phyloP scores from a whole-genome alignment of 2,888 invertebrate genomes.

The Kryphioiulus occultus region DNA sequence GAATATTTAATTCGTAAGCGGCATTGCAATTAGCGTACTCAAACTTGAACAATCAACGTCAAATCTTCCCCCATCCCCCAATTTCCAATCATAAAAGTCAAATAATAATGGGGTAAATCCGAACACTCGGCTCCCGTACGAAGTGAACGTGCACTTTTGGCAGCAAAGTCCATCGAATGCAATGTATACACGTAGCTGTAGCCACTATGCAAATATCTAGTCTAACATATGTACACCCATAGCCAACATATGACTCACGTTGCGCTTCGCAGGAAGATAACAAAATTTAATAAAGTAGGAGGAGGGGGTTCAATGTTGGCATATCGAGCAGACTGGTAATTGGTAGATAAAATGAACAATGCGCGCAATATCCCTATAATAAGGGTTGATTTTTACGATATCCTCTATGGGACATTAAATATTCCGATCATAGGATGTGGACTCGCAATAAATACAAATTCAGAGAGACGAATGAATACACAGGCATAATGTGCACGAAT shows the following conservation, averaged over 20 bases:
- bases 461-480: neutral
- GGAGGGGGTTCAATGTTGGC: neutral
- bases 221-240: neutral
- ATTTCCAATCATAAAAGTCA: neutral
- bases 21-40: neutral
- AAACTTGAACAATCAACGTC: neutral
- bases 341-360: neutral
- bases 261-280: neutral
- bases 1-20: neutral
- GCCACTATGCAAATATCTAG: neutral
- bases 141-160: too few species aligned
- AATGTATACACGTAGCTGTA: neutral
- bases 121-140: neutral
- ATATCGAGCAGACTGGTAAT: neutral
- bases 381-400: neutral
- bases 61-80: neutral
- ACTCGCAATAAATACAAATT: neutral
- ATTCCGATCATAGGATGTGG: neutral
- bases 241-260: neutral
- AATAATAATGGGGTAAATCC: neutral
- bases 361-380: neutral
- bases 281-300: neutral
- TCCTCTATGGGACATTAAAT: neutral
- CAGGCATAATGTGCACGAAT: neutral
- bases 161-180: too few species aligned